Evolutionary conservation across 2,888 invertebrate species (phyloP).

Genomic region (Helicoverpa assulta): DNA sequence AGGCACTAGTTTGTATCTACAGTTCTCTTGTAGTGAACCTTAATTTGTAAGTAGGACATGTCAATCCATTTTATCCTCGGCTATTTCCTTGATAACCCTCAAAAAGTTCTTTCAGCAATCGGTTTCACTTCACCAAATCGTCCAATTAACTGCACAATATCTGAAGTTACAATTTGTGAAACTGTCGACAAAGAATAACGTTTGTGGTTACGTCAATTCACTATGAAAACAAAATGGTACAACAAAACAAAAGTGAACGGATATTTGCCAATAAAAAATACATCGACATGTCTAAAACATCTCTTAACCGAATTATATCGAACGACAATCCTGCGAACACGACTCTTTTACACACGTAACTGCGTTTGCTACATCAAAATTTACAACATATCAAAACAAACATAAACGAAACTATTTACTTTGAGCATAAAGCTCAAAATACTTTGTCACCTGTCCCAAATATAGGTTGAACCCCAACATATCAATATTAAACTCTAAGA

Average conservation of each 20-base stretch:
- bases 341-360: slow-evolving; percentile 63
- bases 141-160: too few relatives aligned
- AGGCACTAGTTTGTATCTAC: neutral
- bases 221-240: neutral
- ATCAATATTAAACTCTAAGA: slow-evolving; percentile 22
- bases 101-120: neutral
- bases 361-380: slow-evolving; percentile 51
- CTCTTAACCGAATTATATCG: slow-evolving; percentile 61
- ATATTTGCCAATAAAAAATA: slow-evolving; percentile 43
- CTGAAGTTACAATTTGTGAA: neutral
- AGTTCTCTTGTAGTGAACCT: neutral
- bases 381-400: slow-evolving; percentile 15
- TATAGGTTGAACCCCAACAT: slow-evolving; percentile 1
- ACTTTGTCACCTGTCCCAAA: slow-evolving; percentile 10
- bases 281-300: slow-evolving; percentile 46
- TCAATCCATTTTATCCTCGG: too few relatives aligned
- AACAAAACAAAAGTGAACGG: slow-evolving; percentile 30
- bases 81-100: too few relatives aligned
- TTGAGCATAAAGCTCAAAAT: slow-evolving; percentile 27
- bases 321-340: slow-evolving; percentile 60
- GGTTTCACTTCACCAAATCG: neutral
- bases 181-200: neutral
- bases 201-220: neutral
- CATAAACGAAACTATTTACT: slow-evolving; percentile 30
- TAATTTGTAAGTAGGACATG: neutral